These are phyloP conservation scores for Aphaenogaster floridana DNA, from an alignment of 1,140 invertebrate genomes.

Conservation along the genomic window DNA sequence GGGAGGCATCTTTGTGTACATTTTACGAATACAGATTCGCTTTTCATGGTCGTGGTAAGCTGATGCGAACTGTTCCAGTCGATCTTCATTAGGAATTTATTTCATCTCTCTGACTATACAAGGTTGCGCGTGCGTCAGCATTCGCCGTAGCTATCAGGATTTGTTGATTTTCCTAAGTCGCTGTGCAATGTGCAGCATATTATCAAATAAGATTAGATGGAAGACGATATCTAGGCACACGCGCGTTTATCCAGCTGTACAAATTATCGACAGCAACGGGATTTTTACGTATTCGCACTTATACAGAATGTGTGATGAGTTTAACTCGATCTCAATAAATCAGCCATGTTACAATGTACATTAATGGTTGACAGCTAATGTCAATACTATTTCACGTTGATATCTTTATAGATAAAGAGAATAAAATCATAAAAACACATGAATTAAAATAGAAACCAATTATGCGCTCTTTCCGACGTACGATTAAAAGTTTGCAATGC, in stretches of 20 bases:
- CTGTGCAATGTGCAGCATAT: constrained; percentile 10
- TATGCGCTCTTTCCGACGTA: background rate
- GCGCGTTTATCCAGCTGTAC: constrained; percentile 1
- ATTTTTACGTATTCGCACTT: constrained; percentile 1
- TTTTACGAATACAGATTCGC: constrained; percentile 44
- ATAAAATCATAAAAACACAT: background rate
- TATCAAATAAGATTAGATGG: constrained; percentile 33
- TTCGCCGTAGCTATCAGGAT: constrained; percentile 27
- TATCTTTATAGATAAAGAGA: background rate
- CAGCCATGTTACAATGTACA: background rate
- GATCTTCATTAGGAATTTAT: constrained; percentile 67
- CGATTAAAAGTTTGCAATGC: background rate
- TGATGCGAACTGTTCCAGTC: constrained; percentile 38
- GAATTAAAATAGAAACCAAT: background rate
- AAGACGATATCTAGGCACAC: background rate
- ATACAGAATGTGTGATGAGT: background rate
- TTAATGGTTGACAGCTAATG: constrained; percentile 3
- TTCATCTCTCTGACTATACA: constrained; percentile 30
- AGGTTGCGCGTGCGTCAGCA: constrained; percentile 30
- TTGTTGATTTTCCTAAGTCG: constrained; percentile 42
- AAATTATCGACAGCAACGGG: background rate
- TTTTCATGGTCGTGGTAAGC: constrained; percentile 44
- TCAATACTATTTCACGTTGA: background rate
- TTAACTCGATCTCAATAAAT: constrained; percentile 16
- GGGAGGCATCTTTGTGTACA: constrained; percentile 17